These are phyloP conservation scores for Mechanitis mazaeus DNA, from an alignment of 2,888 invertebrate genomes.

Conservation along the genomic window DNA sequence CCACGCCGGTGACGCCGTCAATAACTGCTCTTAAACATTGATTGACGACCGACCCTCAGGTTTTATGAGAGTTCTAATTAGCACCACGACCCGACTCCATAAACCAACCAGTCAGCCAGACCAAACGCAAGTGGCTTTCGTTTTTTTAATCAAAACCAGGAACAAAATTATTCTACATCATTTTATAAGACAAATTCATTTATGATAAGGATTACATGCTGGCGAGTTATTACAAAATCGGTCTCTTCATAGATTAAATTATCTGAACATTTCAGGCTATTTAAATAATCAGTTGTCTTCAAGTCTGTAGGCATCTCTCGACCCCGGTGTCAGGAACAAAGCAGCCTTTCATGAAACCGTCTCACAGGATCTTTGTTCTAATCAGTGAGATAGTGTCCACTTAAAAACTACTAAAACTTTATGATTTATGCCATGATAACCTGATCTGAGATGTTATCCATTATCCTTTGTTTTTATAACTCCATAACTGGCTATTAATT, in stretches of 20 bases:
- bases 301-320: constrained; percentile 42
- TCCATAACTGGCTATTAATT: constrained; percentile 7
- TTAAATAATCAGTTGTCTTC: constrained; percentile 43
- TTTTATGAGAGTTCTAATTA: constrained; percentile 70
- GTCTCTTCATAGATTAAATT: constrained; percentile 16
- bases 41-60: constrained; percentile 61
- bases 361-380: constrained; percentile 55
- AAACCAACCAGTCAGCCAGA: constrained; percentile 39
- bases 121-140: constrained; percentile 24
- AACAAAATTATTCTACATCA: constrained; percentile 7
- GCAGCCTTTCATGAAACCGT: constrained; percentile 40
- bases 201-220: too few relatives aligned
- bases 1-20: constrained; percentile 39
- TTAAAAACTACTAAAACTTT: constrained; percentile 62
- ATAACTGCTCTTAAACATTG: constrained; percentile 58
- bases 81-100: constrained; percentile 52
- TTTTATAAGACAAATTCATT: too few relatives aligned
- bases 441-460: constrained; percentile 28
- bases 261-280: constrained; percentile 20
- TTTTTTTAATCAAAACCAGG: constrained; percentile 17
- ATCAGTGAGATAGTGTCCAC: constrained; percentile 63
- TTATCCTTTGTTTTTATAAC: constrained; percentile 20
- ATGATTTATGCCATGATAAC: constrained; percentile 66
- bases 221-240: background rate
- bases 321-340: constrained; percentile 50